Conservation (phyloP, 1,140 invertebrate species). For the Chlorops oryzae region DNA sequence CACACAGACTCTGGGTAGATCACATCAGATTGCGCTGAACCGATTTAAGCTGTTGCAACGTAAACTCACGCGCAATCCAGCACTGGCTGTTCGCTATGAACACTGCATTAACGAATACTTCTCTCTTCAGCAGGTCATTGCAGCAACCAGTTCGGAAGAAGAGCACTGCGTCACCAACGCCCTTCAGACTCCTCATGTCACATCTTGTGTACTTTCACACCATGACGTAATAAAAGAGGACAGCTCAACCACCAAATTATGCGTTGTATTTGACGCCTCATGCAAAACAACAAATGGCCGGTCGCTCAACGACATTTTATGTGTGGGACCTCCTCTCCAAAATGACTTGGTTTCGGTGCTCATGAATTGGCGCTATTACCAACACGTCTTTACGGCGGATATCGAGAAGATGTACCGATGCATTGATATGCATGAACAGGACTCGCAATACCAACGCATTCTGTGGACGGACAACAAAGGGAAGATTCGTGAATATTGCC, state of each 20-base stretch:
- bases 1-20: too few species aligned
- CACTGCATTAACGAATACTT: conserved; percentile 6
- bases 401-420: conserved; percentile 41
- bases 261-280: conserved; percentile 32
- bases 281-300: conserved; percentile 18
- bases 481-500: conserved; percentile 27
- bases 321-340: conserved; percentile 33
- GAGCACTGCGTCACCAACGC: too few species aligned
- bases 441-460: conserved; percentile 2
- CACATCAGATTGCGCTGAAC: too few species aligned
- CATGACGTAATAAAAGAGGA: conserved; percentile 6
- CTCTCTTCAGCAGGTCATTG: conserved; percentile 31
- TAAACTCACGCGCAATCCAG: conserved; percentile 30
- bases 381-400: conserved; percentile 30
- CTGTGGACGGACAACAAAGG: conserved; percentile 13
- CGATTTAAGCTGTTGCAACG: background rate
- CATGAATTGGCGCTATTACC: conserved; percentile 30
- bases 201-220: too few species aligned
- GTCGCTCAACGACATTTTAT: conserved; percentile 37
- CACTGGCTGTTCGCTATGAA: too few species aligned
- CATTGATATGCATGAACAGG: conserved; percentile 12
- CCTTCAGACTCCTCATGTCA: too few species aligned
- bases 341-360: conserved; percentile 37
- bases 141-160: too few species aligned
- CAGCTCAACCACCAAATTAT: conserved; percentile 23